A percentile compares a stretch with the other conserved stretches of the same genome.
Evolutionary conservation across 2,113 vertebrate species (phyloP).

Genomic region (Menidia beryllina): DNA sequence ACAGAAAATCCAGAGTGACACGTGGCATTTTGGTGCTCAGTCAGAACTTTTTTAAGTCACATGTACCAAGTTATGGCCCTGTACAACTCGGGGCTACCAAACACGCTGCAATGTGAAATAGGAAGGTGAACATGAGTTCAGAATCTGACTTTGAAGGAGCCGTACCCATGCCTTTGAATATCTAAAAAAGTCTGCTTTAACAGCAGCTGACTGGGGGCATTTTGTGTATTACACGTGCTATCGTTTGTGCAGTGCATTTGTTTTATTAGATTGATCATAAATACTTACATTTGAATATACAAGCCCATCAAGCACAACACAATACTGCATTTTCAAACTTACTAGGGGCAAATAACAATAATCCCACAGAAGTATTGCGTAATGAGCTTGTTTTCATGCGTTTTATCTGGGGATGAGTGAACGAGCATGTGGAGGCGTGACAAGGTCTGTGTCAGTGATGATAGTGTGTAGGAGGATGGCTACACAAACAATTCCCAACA

Average conservation of each 20-base stretch:
- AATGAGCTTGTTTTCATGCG: constrained; percentile 52
- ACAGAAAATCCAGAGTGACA: constrained; percentile 38
- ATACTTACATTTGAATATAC: background rate
- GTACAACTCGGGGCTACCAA: constrained; percentile 7
- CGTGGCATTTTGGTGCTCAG: constrained; percentile 49
- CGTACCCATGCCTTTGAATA: background rate
- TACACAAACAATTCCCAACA: constrained; percentile 23
- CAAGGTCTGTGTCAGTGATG: constrained; percentile 35
- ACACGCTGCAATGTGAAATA: background rate
- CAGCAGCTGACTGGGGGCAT: background rate
- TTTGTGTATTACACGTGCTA: background rate
- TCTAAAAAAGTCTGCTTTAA: background rate
- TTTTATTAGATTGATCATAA: background rate
- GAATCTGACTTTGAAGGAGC: background rate
- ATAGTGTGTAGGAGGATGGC: constrained; percentile 55
- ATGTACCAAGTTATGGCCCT: constrained; percentile 8
- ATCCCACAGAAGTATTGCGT: constrained; percentile 44
- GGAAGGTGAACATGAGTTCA: constrained; percentile 28
- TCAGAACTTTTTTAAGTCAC: background rate
- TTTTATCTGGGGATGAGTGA: constrained; percentile 49
- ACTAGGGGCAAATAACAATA: constrained; percentile 13
- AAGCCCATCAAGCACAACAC: background rate
- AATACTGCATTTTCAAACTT: constrained; percentile 3
- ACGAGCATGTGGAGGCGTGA: constrained; percentile 45
- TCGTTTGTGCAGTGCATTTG: background rate